Conservation (phyloP, 2,888 invertebrate genomes). For the Trichopoda pennipes region DNA sequence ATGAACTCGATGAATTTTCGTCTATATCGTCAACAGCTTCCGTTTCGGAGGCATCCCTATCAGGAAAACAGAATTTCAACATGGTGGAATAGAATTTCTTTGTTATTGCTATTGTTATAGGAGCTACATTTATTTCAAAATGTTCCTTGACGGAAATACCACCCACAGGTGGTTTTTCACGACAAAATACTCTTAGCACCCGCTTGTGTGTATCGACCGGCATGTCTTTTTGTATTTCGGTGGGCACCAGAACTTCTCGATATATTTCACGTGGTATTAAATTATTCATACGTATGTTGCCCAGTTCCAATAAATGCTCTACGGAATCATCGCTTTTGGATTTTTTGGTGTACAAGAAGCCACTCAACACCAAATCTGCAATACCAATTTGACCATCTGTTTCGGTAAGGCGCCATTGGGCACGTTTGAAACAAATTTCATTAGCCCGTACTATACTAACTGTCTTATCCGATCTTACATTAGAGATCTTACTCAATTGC, state of each 20-base stretch:
- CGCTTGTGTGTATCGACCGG: constrained; percentile 93
- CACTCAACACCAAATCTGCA: constrained; percentile 96
- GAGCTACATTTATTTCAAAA: constrained; percentile 98
- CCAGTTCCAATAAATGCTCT: constrained; percentile 97
- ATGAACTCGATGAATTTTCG: constrained; percentile 81
- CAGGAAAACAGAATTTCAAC: constrained; percentile 98
- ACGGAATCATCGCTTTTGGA: constrained; percentile 98
- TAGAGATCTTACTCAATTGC: constrained; percentile 83
- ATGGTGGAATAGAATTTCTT: constrained; percentile 98
- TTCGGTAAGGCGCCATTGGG: constrained; percentile 98
- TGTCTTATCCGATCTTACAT: constrained; percentile 86
- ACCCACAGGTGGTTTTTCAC: constrained; percentile 98
- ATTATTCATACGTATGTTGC: constrained; percentile 97
- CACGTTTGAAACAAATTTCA: constrained; percentile 99
- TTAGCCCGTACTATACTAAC: constrained; percentile 90
- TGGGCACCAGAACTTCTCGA: constrained; percentile 91
- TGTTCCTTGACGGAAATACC: constrained; percentile 99
- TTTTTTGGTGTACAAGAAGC: constrained; percentile 98
- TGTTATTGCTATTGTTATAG: constrained; percentile 94
- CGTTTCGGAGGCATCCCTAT: constrained; percentile 91
- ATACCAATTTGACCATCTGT: constrained; percentile 98
- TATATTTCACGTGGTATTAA: constrained; percentile 96
- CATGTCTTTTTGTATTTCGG: constrained; percentile 90
- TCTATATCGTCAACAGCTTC: constrained; percentile 85
- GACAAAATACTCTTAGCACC: constrained; percentile 95